phyloP scores from a whole-genome alignment of 2,113 vertebrate genomes.

The Nannospalax galili region DNA sequence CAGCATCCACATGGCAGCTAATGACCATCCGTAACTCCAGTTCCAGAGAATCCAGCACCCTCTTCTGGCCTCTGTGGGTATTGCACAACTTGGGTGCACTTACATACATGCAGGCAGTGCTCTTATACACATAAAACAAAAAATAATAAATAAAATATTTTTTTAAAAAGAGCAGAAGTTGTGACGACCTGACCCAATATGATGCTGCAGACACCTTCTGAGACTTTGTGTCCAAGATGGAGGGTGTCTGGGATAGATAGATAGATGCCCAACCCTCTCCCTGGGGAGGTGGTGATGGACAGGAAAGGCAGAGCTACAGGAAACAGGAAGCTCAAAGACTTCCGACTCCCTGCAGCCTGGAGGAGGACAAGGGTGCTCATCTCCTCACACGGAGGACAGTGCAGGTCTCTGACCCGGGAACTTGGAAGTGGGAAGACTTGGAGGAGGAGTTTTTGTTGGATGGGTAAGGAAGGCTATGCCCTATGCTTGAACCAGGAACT shows the following conservation, averaged over 20 bases:
- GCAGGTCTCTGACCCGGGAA: not conserved
- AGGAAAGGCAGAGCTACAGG: not conserved
- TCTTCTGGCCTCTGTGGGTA: too few relatives aligned
- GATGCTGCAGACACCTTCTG: not conserved
- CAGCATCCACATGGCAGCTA: too few relatives aligned
- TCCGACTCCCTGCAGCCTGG: not conserved
- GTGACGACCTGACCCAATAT: too few relatives aligned
- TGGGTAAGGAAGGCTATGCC: fast-evolving
- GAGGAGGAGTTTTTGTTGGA: fast-evolving
- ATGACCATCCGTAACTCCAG: too few relatives aligned
- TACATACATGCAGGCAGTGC: too few relatives aligned
- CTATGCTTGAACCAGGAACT: not conserved
- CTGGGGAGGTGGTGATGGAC: not conserved
- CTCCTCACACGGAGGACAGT: not conserved
- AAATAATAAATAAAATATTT: too few relatives aligned
- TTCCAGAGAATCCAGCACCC: too few relatives aligned
- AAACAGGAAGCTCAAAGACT: not conserved
- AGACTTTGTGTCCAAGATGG: not conserved
- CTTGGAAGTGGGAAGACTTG: fast-evolving
- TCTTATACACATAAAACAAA: too few relatives aligned
- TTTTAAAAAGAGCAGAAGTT: too few relatives aligned
- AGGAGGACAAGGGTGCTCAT: not conserved
- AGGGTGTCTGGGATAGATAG: fast-evolving
- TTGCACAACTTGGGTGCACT: too few relatives aligned
- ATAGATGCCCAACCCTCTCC: not conserved